A percentile compares a stretch with the other conserved stretches of the same genome.
These are phyloP conservation scores for Nemoura dubitans DNA, from an alignment of 2,888 invertebrate species.

Conservation along the genomic window DNA sequence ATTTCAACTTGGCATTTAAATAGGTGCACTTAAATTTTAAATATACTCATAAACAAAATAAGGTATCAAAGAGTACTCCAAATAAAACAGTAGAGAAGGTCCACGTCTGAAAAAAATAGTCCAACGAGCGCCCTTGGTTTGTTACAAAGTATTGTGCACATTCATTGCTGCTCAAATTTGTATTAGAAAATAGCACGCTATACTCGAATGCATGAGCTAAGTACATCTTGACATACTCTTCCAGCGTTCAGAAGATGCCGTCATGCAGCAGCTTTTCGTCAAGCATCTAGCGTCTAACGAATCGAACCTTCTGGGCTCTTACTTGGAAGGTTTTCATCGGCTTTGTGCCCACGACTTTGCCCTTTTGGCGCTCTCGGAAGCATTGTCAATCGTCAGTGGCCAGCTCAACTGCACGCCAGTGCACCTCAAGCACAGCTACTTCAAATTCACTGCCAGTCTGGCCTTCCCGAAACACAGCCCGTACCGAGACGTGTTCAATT, in stretches of 20 bases:
- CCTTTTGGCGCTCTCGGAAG: not conserved
- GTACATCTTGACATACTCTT: not conserved
- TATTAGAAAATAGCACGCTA: not conserved
- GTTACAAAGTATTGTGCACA: not conserved
- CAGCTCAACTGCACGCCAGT: constrained; percentile 13
- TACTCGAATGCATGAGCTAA: not conserved
- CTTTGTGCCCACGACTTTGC: not conserved
- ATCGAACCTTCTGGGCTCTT: not conserved
- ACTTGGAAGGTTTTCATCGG: constrained; percentile 13
- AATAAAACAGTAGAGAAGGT: not conserved
- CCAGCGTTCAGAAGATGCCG: not conserved
- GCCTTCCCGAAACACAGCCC: constrained; percentile 27
- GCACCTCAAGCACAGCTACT: not conserved
- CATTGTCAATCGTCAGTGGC: not conserved
- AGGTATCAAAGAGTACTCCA: not conserved
- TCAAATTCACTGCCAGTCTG: constrained; percentile 7
- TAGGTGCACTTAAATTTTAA: not conserved
- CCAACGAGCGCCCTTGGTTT: not conserved
- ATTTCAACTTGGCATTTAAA: not conserved
- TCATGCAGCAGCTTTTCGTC: not conserved
- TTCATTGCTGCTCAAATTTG: not conserved
- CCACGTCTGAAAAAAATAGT: not conserved
- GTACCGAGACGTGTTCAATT: constrained; percentile 21
- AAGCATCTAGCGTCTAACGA: not conserved
- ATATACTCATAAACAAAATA: not conserved